Percentiles rank a stretch among this genome's conserved stretches.
Conservation (phyloP, 1,140 invertebrate genomes). For the Maconellicoccus hirsutus region DNA sequence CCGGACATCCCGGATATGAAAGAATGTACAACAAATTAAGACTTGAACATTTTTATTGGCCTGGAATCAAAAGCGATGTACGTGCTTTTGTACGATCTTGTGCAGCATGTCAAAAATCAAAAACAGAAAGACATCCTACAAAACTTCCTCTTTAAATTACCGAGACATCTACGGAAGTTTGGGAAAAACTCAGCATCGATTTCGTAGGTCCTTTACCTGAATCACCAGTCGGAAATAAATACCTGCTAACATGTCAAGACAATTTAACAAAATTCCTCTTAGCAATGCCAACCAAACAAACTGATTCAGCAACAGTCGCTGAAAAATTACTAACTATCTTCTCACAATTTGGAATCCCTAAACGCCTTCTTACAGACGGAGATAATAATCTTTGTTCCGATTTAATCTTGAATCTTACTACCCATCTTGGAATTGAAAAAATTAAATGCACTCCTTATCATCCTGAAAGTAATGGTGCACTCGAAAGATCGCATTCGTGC, state of each 20-base stretch:
- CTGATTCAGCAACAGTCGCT: too few relatives aligned
- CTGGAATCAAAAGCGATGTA: slow-evolving; percentile 2
- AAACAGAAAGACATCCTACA: background rate
- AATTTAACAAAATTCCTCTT: background rate
- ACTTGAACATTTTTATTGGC: background rate
- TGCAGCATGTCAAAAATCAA: slow-evolving; percentile 16
- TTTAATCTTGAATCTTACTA: slow-evolving; percentile 28
- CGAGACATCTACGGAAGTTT: background rate
- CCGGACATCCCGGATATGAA: background rate
- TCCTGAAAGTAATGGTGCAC: slow-evolving; percentile 33
- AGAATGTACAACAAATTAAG: background rate
- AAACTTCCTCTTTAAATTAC: slow-evolving; percentile 11
- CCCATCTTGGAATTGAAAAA: slow-evolving; percentile 28
- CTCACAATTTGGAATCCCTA: slow-evolving; percentile 26
- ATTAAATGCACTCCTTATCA: slow-evolving; percentile 34
- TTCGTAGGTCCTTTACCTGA: background rate
- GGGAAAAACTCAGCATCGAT: slow-evolving; percentile 15
- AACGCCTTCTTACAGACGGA: slow-evolving; percentile 28
- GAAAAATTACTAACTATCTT: slow-evolving; percentile 26
- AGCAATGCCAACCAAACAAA: background rate
- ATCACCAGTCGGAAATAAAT: background rate
- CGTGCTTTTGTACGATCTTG: slow-evolving; percentile 28
- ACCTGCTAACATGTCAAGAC: background rate
- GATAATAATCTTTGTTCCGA: slow-evolving; percentile 24
- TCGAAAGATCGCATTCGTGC: slow-evolving; percentile 24